Evolutionary conservation across 2,888 invertebrate genomes (phyloP).

Genomic region (Drosophila affinis): DNA sequence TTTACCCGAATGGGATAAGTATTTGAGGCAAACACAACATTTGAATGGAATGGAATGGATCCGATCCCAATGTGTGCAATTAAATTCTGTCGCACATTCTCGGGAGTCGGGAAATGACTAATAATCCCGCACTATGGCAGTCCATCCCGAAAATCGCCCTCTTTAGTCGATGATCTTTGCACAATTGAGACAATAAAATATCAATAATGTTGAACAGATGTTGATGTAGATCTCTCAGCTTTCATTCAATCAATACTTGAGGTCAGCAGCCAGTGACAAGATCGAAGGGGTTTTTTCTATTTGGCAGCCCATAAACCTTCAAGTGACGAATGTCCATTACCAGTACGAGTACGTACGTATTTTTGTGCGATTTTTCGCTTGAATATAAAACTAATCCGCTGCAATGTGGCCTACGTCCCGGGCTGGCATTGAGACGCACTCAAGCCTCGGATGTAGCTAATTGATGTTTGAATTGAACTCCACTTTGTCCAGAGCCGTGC

Average conservation of each 20-base stretch:
- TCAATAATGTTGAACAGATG: slow-evolving; percentile 9
- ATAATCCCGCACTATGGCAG: no score
- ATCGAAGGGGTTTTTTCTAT: slow-evolving; percentile 35
- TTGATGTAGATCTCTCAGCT: not conserved
- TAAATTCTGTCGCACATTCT: slow-evolving; percentile 8
- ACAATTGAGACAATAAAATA: not conserved
- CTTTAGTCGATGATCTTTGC: slow-evolving; percentile 25
- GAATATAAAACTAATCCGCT: slow-evolving; percentile 48
- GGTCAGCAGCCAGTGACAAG: slow-evolving; percentile 57
- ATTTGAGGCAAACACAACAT: slow-evolving; percentile 22
- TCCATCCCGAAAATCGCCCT: not conserved
- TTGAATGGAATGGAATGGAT: not conserved
- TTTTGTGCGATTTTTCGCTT: slow-evolving; percentile 24
- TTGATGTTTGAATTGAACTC: slow-evolving; percentile 61
- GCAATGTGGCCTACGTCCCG: slow-evolving; percentile 21
- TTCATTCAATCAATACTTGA: slow-evolving; percentile 27
- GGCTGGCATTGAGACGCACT: slow-evolving; percentile 69
- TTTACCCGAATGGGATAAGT: slow-evolving; percentile 29
- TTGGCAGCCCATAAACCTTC: slow-evolving; percentile 67
- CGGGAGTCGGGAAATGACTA: not conserved
- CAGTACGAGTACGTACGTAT: slow-evolving; percentile 21
- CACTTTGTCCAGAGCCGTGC: not conserved
- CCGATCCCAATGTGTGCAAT: slow-evolving; percentile 22
- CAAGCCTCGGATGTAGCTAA: slow-evolving; percentile 56
- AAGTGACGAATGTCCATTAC: slow-evolving; percentile 40